phyloP scores from a whole-genome alignment of 2,888 invertebrate genomes.

The Thereva unica region DNA sequence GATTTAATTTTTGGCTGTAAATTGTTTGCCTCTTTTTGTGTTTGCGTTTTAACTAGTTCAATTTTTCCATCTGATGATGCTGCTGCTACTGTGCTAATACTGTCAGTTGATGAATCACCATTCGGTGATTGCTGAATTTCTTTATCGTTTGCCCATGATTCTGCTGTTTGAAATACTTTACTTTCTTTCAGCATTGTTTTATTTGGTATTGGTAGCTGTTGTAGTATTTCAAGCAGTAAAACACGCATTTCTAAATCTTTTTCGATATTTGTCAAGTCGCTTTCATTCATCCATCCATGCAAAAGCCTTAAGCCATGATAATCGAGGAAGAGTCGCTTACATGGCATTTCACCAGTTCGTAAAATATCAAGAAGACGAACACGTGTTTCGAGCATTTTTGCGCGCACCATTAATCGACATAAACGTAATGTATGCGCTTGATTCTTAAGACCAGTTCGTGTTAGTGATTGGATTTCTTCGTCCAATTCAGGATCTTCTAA shows the following conservation, averaged over 20 bases:
- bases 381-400: constrained; percentile 79
- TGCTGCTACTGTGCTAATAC: constrained; percentile 10
- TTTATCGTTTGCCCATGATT: constrained; percentile 72
- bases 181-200: constrained; percentile 92
- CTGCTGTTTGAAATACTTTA: constrained; percentile 81
- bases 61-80: not conserved
- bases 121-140: constrained; percentile 40
- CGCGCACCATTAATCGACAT: constrained; percentile 90
- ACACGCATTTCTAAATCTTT: constrained; percentile 61
- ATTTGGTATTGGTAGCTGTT: constrained; percentile 87
- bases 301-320: constrained; percentile 90
- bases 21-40: not conserved
- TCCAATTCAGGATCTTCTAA: constrained; percentile 74
- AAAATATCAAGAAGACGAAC: constrained; percentile 76
- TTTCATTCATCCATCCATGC: constrained; percentile 90
- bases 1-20: constrained; percentile 30
- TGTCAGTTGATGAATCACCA: constrained; percentile 41
- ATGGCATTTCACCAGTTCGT: constrained; percentile 78
- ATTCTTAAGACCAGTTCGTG: constrained; percentile 80
- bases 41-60: not conserved
- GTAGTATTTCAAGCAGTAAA: constrained; percentile 77
- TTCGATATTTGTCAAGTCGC: constrained; percentile 35
- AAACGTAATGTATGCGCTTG: constrained; percentile 86
- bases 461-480: constrained; percentile 83
- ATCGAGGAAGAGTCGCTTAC: constrained; percentile 84